A percentile compares a stretch with the other conserved stretches of the same genome.
phyloP scores from a whole-genome alignment of 1,140 invertebrate genomes.

The Pseudomyrmex sp. region DNA sequence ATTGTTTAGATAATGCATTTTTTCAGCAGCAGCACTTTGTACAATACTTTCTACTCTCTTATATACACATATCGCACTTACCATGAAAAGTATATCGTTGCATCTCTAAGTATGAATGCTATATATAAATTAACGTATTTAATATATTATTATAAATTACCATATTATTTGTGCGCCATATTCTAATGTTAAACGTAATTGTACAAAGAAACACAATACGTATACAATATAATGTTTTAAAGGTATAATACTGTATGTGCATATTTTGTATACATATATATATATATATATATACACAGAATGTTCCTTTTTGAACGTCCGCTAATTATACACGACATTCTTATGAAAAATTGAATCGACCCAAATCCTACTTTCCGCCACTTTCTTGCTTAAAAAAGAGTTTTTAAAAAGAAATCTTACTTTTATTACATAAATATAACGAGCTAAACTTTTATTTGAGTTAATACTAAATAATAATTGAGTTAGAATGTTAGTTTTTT shows the following conservation, averaged over 20 bases:
- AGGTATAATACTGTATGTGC: not conserved
- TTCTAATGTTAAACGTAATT: slow-evolving; percentile 52
- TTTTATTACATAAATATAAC: too few relatives aligned
- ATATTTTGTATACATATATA: not conserved
- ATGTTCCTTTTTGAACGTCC: not conserved
- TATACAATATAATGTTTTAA: slow-evolving; percentile 49
- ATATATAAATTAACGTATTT: slow-evolving; percentile 10
- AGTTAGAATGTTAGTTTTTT: too few relatives aligned
- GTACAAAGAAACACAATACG: slow-evolving; percentile 46
- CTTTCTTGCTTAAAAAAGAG: too few relatives aligned
- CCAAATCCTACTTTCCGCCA: too few relatives aligned
- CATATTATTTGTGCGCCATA: slow-evolving; percentile 54
- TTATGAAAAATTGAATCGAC: too few relatives aligned
- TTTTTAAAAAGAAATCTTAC: too few relatives aligned
- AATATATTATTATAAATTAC: not conserved
- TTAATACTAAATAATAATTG: too few relatives aligned
- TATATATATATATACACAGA: not conserved
- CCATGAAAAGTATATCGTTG: slow-evolving; percentile 50
- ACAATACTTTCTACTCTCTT: slow-evolving; percentile 37
- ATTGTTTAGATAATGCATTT: slow-evolving; percentile 32
- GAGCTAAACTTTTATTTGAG: too few relatives aligned
- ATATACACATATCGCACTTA: slow-evolving; percentile 49
- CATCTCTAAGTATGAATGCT: slow-evolving; percentile 21
- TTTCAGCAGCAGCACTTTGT: slow-evolving; percentile 20
- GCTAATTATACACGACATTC: too few relatives aligned